Evolutionary conservation across 1,140 invertebrate species (phyloP).

Genomic region (Drosophila murphyi): DNA sequence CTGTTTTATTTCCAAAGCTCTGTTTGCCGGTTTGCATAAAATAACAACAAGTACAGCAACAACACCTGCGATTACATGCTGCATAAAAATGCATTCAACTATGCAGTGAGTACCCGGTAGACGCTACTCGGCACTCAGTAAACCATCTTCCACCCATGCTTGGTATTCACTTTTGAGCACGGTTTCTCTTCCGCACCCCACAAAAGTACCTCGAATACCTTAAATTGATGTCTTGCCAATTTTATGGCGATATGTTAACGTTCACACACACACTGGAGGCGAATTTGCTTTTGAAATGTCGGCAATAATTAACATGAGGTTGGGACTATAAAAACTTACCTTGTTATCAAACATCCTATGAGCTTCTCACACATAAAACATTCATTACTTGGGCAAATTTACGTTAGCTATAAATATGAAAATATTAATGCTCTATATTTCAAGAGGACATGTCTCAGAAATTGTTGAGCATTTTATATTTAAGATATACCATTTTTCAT

Average conservation of each 20-base stretch:
- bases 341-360: neutral
- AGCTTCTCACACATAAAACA: neutral
- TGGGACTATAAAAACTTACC: neutral
- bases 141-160: neutral
- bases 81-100: slow-evolving; percentile 54
- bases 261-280: neutral
- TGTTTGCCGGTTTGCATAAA: slow-evolving; percentile 28
- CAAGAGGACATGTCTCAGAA: too few species aligned
- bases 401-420: neutral
- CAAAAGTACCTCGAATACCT: neutral
- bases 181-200: neutral
- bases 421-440: too few species aligned
- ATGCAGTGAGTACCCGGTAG: slow-evolving; percentile 11
- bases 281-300: neutral
- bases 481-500: too few species aligned
- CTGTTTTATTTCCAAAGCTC: slow-evolving; percentile 32
- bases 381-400: neutral
- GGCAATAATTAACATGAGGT: neutral
- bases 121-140: neutral
- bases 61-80: slow-evolving; percentile 49
- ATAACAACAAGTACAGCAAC: slow-evolving; percentile 6
- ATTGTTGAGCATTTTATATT: too few species aligned
- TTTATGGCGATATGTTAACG: slow-evolving; percentile 27
- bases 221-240: slow-evolving; percentile 18
- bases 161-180: neutral